Conservation (phyloP, 2,113 vertebrate species). For the Solenodon paradoxus region DNA sequence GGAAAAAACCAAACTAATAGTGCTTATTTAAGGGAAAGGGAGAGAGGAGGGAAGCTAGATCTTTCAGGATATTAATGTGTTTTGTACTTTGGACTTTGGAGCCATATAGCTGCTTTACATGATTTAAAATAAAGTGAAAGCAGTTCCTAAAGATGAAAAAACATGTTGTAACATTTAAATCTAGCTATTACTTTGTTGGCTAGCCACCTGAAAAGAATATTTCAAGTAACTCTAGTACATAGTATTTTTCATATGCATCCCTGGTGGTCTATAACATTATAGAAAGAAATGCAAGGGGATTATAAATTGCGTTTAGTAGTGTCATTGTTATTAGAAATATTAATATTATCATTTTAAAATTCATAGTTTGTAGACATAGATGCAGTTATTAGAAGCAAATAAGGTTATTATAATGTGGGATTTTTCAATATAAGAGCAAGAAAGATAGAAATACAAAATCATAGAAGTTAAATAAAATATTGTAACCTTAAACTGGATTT, state of each 20-base stretch:
- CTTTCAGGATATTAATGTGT: neutral
- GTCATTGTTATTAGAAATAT: no score
- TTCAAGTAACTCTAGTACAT: neutral
- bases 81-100: neutral
- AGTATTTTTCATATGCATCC: neutral
- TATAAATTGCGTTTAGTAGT: neutral
- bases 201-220: neutral
- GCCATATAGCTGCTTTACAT: neutral
- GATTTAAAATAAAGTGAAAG: neutral
- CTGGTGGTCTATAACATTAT: neutral
- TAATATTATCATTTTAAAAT: slow-evolving; percentile 18
- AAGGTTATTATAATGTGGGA: neutral
- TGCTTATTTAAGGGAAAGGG: neutral
- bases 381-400: neutral
- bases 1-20: neutral
- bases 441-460: no score
- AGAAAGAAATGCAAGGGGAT: neutral
- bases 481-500: neutral
- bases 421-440: neutral
- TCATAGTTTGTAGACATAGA: neutral
- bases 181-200: neutral
- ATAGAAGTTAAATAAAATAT: no score
- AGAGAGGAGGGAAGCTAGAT: neutral
- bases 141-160: neutral
- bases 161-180: neutral